phyloP scores from a whole-genome alignment of 1,140 invertebrate genomes.

The Hetaerina americana region DNA sequence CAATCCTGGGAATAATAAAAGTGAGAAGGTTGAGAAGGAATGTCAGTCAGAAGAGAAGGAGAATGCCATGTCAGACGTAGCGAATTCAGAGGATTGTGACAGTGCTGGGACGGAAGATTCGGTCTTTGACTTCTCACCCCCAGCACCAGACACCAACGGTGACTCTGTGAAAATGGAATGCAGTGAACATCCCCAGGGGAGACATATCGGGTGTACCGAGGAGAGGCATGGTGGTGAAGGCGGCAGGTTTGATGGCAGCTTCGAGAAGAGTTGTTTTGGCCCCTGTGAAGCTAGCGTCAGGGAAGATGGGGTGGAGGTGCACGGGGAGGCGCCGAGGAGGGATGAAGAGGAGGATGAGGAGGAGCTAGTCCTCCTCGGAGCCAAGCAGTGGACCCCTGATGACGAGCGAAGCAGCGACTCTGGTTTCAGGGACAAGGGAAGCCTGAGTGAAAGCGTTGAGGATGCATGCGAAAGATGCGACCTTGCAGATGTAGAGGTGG shows the following conservation, averaged over 20 bases:
- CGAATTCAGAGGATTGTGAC: conserved; percentile 4
- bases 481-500: conserved; percentile 5
- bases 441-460: conserved; percentile 23
- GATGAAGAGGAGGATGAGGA: not conserved
- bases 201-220: no score
- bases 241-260: no score
- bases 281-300: no score
- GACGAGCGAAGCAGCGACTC: conserved; percentile 39
- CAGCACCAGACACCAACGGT: no score
- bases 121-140: conserved; percentile 7
- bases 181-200: no score
- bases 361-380: not conserved
- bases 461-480: conserved; percentile 36
- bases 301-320: not conserved
- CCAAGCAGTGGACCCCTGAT: conserved; percentile 35
- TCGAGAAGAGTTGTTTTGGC: no score
- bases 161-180: no score
- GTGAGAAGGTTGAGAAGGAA: no score
- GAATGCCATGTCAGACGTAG: not conserved
- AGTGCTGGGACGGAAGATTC: conserved; percentile 8
- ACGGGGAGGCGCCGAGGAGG: not conserved
- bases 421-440: conserved; percentile 37
- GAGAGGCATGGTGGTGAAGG: no score
- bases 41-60: not conserved
- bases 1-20: no score